Evolutionary conservation across 2,888 invertebrate species (phyloP), one percentile per base, ranked within the genome.

Genomic region (Diploptera punctata): DNA sequence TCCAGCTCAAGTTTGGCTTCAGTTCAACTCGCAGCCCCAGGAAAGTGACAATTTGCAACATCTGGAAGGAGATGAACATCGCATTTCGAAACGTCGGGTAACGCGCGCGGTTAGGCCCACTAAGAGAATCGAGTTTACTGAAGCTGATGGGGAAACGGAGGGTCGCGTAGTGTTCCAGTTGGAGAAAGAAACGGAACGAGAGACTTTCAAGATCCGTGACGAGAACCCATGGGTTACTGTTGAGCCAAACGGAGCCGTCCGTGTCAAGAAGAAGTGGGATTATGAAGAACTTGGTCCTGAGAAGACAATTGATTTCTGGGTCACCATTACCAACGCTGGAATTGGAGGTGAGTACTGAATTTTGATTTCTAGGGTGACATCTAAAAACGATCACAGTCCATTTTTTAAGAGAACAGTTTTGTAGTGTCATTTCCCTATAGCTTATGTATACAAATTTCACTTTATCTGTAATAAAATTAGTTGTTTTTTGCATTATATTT

Each of bases 241-340:
- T 69, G 95, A 94, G 83, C 90, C 93, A 60, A 95, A 94, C 84
- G 97, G 97, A 78, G 93, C 94, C 71, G 95, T 97, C 80, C 90
- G 93, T 80, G 96, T 97, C 76, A 95, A 95, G 85, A 94, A 95
- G 90, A 95, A 95, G 90, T 97, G 97, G 97, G 96, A 97, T 88
- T 97, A 95, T 83, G 97, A 97, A 81, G 96, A 96, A 81, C 84
- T 97, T 62, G 96, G 96, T 29, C 94, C 95, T 1, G 96, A 97
- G 85, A 97, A 97, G 83, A 96, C 95, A 16, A 96, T 97, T 80
- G 96, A 97, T 84, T 97, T 97, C 83, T 97, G 96, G 96, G 96
- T 97, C 69, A 95, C 94, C 70, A 96, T 96, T 79, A 94, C 93
- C 72, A 96, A 96, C 83, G 89, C 93, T 76, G 94, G 94, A 86